phyloP scores from a whole-genome alignment of 2,797 vertebrate species.

The Acanthurus lineatus region DNA sequence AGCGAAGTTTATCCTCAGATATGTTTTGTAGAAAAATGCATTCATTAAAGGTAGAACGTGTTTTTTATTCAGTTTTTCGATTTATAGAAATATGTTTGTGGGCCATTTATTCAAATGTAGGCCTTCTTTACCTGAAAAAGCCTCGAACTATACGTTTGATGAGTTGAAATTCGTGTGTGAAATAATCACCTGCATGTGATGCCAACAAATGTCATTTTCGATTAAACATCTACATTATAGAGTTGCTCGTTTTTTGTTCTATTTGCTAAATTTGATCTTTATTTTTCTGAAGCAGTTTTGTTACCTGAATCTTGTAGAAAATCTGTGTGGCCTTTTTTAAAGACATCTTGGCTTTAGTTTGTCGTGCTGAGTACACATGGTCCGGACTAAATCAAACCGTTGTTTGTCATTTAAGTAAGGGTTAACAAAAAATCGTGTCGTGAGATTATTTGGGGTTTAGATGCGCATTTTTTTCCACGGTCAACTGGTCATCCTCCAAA shows the following conservation, averaged over 20 bases:
- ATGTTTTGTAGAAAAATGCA: neutral
- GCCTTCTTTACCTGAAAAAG: neutral
- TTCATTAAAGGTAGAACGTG: fast-evolving
- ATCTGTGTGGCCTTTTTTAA: slow-evolving; percentile 35
- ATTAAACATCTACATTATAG: neutral
- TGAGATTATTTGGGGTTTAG: slow-evolving; percentile 58
- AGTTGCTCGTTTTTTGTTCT: no score
- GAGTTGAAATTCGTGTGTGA: neutral
- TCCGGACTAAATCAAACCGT: slow-evolving; percentile 6
- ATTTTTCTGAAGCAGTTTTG: neutral
- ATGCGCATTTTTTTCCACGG: slow-evolving; percentile 44
- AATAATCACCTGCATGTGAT: neutral
- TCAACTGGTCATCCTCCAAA: slow-evolving; percentile 68
- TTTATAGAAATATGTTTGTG: neutral
- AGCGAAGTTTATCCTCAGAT: neutral
- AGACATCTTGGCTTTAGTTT: neutral
- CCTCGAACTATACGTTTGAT: neutral
- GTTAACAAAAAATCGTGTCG: slow-evolving; percentile 36
- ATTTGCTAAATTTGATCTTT: neutral
- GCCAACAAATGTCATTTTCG: neutral
- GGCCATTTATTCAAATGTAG: neutral
- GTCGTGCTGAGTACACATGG: slow-evolving; percentile 7
- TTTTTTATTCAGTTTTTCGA: neutral
- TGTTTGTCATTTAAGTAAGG: slow-evolving; percentile 45
- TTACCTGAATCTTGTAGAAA: slow-evolving; percentile 17